A percentile compares a stretch with the other conserved stretches of the same genome.
Evolutionary conservation across 1,140 invertebrate genomes (phyloP).

Genomic region (Habropoda laboriosa): DNA sequence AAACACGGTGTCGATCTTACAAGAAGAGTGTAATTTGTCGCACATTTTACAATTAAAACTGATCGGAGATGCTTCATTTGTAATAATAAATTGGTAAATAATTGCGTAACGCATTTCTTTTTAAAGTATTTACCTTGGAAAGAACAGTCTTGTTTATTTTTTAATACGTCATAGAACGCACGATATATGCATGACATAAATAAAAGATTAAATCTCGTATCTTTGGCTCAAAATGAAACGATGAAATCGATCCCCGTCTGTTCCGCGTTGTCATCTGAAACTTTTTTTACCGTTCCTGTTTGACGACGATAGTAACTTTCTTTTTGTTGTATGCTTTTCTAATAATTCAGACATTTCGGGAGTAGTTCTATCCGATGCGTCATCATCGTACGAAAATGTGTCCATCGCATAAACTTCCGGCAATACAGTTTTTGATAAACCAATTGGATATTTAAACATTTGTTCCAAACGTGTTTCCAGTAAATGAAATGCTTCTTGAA

Average conservation of each 20-base stretch:
- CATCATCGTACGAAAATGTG: conserved; percentile 14
- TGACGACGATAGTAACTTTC: background rate
- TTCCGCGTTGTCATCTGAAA: background rate
- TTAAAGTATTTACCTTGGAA: too few relatives aligned
- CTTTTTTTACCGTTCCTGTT: background rate
- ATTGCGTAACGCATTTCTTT: too few relatives aligned
- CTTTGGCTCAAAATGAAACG: too few relatives aligned
- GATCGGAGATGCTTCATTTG: too few relatives aligned
- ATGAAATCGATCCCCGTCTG: too few relatives aligned
- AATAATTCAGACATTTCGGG: background rate
- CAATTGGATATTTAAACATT: conserved; percentile 75
- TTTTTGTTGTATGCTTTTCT: background rate
- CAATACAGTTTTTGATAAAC: conserved; percentile 60
- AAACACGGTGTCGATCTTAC: too few relatives aligned
- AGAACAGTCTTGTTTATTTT: too few relatives aligned
- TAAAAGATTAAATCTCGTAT: too few relatives aligned
- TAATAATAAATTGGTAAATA: too few relatives aligned
- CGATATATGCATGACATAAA: too few relatives aligned
- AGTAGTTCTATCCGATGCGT: background rate
- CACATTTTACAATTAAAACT: too few relatives aligned
- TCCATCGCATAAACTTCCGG: conserved; percentile 20
- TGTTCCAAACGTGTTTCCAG: conserved; percentile 72
- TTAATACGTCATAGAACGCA: too few relatives aligned
- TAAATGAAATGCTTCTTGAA: conserved; percentile 59
- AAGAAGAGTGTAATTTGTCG: background rate